Evolutionary conservation across 1,140 invertebrate species (phyloP).

Genomic region (Drosophila lini): DNA sequence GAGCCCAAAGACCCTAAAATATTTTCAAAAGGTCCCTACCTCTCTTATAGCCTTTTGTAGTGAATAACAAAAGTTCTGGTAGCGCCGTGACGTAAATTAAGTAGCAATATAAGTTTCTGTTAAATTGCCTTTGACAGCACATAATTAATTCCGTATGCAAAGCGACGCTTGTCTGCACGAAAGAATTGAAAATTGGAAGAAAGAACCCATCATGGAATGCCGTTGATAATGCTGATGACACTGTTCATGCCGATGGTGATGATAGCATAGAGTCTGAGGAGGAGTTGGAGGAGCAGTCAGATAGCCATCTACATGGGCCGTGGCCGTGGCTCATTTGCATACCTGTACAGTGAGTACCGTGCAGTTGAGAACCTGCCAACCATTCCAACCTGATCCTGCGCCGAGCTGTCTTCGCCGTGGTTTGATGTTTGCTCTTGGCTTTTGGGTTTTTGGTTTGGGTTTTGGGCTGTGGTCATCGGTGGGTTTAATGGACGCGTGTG

Average conservation of each 20-base stretch:
- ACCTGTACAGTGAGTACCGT: conserved; percentile 38
- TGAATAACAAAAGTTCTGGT: conserved; percentile 55
- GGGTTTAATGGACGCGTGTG: conserved; percentile 71
- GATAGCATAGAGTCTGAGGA: conserved; percentile 43
- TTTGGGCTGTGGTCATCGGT: conserved; percentile 21
- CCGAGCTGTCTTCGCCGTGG: conserved; percentile 38
- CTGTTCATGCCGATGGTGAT: conserved; percentile 58
- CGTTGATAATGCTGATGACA: conserved; percentile 63
- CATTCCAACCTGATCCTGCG: conserved; percentile 34
- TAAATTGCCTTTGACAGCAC: conserved; percentile 76
- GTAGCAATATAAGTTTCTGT: conserved; percentile 81
- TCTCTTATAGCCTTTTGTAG: background rate
- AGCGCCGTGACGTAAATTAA: conserved; percentile 82
- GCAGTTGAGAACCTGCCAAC: background rate
- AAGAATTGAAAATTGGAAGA: conserved; percentile 61
- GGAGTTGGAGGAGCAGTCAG: conserved; percentile 25
- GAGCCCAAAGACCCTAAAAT: background rate
- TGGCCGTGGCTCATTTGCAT: conserved; percentile 66
- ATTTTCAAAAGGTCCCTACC: background rate
- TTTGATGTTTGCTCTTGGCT: conserved; percentile 9
- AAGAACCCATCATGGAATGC: conserved; percentile 70
- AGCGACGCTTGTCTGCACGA: conserved; percentile 58
- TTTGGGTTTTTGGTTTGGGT: background rate
- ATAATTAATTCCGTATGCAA: conserved; percentile 81
- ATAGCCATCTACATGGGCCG: conserved; percentile 61